Evolutionary conservation across 2,113 vertebrate genomes (phyloP).

Genomic region (Isichthys henryi): DNA sequence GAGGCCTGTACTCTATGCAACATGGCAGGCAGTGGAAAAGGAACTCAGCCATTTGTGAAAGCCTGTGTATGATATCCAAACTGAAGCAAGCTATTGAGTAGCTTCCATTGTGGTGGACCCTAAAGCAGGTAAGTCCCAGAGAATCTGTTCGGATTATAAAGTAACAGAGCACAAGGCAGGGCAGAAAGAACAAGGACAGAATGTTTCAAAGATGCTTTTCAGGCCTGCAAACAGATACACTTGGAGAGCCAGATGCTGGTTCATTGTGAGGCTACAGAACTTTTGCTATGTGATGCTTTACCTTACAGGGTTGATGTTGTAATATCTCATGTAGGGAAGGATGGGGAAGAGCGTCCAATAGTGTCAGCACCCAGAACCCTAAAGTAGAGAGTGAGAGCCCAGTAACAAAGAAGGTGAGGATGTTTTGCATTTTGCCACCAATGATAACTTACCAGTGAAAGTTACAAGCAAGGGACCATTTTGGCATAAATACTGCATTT

Average conservation of each 20-base stretch:
- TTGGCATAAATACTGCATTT: not conserved
- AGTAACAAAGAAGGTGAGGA: not conserved
- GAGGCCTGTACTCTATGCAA: not conserved
- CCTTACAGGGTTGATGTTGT: not conserved
- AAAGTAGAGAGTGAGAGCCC: not conserved
- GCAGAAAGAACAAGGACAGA: not conserved
- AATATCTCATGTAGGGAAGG: not conserved
- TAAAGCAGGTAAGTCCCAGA: conserved; percentile 14
- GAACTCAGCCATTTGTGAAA: not conserved
- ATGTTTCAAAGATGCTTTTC: not conserved
- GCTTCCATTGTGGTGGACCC: conserved; percentile 8
- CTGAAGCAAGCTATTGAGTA: conserved; percentile 13
- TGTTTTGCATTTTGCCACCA: not conserved
- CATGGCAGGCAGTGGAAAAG: not conserved
- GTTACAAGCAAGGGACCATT: not conserved
- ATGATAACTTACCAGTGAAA: not conserved
- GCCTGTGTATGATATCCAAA: not conserved
- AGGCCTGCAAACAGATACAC: not conserved
- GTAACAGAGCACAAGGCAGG: conserved; percentile 15
- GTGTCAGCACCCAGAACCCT: not conserved
- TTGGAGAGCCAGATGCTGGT: not conserved
- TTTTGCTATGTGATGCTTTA: not conserved
- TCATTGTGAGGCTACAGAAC: not conserved
- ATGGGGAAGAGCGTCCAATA: not conserved
- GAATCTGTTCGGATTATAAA: conserved; percentile 27